Percentiles rank a stretch among this genome's conserved stretches.
These are phyloP conservation scores for Panurus biarmicus DNA, from an alignment of 2,113 vertebrate genomes.

Conservation along the genomic window DNA sequence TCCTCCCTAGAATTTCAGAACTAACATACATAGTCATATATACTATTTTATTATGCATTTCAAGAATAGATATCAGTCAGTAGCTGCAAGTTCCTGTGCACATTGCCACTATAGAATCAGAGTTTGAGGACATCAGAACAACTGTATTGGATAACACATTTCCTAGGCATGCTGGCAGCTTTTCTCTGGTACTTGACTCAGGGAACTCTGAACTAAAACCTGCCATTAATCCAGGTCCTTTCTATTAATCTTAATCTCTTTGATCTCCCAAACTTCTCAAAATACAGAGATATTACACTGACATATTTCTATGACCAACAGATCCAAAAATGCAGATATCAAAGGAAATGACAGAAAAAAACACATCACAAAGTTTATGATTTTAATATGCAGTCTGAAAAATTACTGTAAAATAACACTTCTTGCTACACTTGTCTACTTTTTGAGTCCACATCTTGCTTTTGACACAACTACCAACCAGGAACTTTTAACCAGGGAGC, in stretches of 20 bases:
- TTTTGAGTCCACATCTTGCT: background rate
- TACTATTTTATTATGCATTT: background rate
- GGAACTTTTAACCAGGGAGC: background rate
- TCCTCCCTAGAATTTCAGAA: background rate
- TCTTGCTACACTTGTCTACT: background rate
- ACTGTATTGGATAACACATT: background rate
- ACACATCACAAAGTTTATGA: background rate
- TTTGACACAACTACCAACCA: background rate
- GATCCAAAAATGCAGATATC: background rate
- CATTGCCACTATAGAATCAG: background rate
- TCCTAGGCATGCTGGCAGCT: background rate
- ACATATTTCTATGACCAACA: background rate
- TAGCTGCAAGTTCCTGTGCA: background rate
- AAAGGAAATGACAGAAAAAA: background rate
- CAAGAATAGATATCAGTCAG: background rate
- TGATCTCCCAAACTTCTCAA: background rate
- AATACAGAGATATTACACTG: background rate
- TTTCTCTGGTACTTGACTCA: background rate
- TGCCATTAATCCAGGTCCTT: background rate
- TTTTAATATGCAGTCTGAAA: background rate
- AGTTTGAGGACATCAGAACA: background rate
- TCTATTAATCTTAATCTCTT: background rate
- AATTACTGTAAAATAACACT: background rate
- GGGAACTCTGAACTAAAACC: background rate
- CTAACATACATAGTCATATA: background rate